Conservation (phyloP, 2,888 invertebrate species). For the Aleiodes testaceus region DNA sequence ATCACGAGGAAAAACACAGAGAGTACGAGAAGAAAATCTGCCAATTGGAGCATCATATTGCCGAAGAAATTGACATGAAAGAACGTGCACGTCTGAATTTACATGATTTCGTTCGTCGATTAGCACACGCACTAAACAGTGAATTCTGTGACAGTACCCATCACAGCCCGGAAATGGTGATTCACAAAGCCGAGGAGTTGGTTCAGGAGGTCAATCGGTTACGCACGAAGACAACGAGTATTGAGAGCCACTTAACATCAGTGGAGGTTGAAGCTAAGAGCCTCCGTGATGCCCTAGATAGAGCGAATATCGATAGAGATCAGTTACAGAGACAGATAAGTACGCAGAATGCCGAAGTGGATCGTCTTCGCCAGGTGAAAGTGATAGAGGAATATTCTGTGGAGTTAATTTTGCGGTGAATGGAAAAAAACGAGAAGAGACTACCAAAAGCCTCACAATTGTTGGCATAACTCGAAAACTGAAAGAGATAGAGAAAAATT, state of each 20-base stretch:
- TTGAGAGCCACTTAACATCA: constrained; percentile 73
- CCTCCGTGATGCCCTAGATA: constrained; percentile 80
- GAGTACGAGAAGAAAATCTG: constrained; percentile 85
- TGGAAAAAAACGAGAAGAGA: too few relatives aligned
- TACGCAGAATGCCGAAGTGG: constrained; percentile 81
- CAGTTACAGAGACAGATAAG: constrained; percentile 83
- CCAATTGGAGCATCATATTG: constrained; percentile 81
- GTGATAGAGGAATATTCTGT: constrained; percentile 7
- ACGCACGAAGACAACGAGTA: constrained; percentile 75
- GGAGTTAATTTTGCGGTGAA: background rate
- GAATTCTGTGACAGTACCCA: constrained; percentile 81
- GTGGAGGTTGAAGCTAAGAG: constrained; percentile 80
- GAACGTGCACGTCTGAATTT: constrained; percentile 77
- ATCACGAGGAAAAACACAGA: constrained; percentile 84
- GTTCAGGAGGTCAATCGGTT: constrained; percentile 82
- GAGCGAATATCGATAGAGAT: constrained; percentile 81
- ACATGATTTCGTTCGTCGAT: constrained; percentile 81
- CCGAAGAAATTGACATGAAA: constrained; percentile 84
- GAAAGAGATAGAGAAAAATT: too few relatives aligned
- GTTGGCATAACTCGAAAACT: too few relatives aligned
- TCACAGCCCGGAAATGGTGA: constrained; percentile 78
- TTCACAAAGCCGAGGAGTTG: constrained; percentile 85
- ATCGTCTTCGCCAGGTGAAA: constrained; percentile 79
- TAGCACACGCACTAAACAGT: constrained; percentile 82
- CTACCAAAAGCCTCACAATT: too few relatives aligned